A percentile compares a stretch with the other conserved stretches of the same genome.
phyloP scores from a whole-genome alignment of 1,140 invertebrate species.

The Colletes gigas region DNA sequence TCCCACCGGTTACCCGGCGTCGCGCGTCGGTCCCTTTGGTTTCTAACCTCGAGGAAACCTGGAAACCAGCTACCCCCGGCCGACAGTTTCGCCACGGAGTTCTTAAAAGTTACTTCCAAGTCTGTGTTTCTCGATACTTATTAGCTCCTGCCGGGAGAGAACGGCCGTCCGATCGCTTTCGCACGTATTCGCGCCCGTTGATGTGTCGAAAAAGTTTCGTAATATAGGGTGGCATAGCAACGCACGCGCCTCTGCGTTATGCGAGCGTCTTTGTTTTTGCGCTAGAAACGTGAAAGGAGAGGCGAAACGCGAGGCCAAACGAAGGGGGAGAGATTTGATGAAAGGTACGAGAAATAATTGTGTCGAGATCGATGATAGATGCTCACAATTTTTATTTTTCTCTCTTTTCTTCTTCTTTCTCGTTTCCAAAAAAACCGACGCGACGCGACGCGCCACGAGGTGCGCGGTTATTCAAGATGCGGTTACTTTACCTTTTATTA shows the following conservation, averaged over 20 bases:
- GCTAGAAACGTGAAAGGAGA: not conserved
- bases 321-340: not conserved
- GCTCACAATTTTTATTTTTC: no score
- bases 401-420: not conserved
- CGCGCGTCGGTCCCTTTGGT: constrained; percentile 10
- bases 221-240: constrained; percentile 67
- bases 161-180: constrained; percentile 47
- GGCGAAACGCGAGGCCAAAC: not conserved
- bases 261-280: not conserved
- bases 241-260: constrained; percentile 13
- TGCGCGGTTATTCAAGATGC: no score
- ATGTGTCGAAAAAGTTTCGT: constrained; percentile 73
- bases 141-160: constrained; percentile 71
- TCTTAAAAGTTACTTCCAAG: constrained; percentile 77
- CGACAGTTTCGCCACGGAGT: constrained; percentile 60
- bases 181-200: constrained; percentile 48
- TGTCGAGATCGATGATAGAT: not conserved
- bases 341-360: not conserved
- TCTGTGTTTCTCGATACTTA: constrained; percentile 79
- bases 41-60: constrained; percentile 28
- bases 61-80: constrained; percentile 39
- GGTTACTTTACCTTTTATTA: no score
- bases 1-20: constrained; percentile 40
- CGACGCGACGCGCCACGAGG: no score
- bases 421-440: no score